A percentile compares a stretch with the other conserved stretches of the same genome.
These are phyloP conservation scores for Rhynchotus rufescens DNA, from an alignment of 2,797 vertebrate species.

Conservation along the genomic window DNA sequence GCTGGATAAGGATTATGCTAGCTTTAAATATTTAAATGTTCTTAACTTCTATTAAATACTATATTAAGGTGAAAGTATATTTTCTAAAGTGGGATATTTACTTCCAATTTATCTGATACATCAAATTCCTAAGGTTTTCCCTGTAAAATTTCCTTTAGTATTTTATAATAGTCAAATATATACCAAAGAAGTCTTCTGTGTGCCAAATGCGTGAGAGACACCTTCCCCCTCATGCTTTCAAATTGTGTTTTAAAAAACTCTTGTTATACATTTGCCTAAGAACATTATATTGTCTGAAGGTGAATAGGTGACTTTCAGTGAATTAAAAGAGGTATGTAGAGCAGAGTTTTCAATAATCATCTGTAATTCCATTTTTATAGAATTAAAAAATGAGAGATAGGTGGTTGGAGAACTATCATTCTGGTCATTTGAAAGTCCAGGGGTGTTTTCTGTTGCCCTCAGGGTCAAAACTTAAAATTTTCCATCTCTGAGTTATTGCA, in stretches of 20 bases:
- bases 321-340: background rate
- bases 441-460: background rate
- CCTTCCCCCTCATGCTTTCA: background rate
- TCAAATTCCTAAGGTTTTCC: background rate
- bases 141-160: background rate
- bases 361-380: background rate
- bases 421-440: background rate
- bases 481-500: background rate
- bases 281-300: background rate
- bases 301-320: background rate
- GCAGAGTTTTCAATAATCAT: background rate
- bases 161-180: background rate
- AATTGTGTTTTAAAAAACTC: background rate
- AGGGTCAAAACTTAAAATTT: slow-evolving; percentile 19
- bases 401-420: background rate
- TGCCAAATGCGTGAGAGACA: background rate
- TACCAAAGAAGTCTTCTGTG: background rate
- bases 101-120: background rate
- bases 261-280: background rate
- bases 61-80: background rate
- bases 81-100: background rate
- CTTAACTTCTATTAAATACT: background rate
- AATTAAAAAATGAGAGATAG: background rate
- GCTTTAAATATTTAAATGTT: background rate
- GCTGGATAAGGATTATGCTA: background rate